Percentiles rank a stretch among this genome's conserved stretches.
Conservation (phyloP, 2,113 vertebrate species). For the Zootoca vivipara region DNA sequence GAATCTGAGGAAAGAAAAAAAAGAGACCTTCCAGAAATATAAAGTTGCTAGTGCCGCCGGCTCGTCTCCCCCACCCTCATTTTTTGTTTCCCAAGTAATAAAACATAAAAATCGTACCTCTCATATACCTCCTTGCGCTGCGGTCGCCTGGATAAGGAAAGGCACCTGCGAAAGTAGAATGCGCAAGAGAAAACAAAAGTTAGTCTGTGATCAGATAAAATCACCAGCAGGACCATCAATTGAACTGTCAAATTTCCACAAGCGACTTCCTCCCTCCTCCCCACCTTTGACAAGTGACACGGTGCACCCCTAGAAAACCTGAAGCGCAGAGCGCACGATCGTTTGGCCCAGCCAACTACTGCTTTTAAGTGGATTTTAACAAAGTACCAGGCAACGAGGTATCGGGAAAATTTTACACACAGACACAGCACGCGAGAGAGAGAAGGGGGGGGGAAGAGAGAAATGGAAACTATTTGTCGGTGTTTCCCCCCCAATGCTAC, state of each 20-base stretch:
- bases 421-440: not conserved
- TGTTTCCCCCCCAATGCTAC: not conserved
- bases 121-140: not conserved
- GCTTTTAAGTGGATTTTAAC: not conserved
- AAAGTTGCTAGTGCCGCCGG: not conserved
- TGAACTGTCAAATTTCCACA: constrained; percentile 28
- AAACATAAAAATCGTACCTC: constrained; percentile 27
- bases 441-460: not conserved
- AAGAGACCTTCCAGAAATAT: not conserved
- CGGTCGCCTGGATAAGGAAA: not conserved
- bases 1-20: not conserved
- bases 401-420: not conserved
- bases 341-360: not conserved
- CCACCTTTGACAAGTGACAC: constrained; percentile 49
- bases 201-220: constrained; percentile 15
- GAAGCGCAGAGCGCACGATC: not conserved
- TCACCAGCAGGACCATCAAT: not conserved
- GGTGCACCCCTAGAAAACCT: not conserved
- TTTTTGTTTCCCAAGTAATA: not conserved
- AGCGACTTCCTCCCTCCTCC: constrained; percentile 27
- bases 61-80: too few relatives aligned
- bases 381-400: not conserved
- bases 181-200: not conserved
- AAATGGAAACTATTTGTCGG: constrained; percentile 65
- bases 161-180: constrained; percentile 15